Percentiles rank a stretch among this genome's conserved stretches.
phyloP scores from a whole-genome alignment of 2,113 vertebrate genomes.

The Periophthalmodon schlosseri region DNA sequence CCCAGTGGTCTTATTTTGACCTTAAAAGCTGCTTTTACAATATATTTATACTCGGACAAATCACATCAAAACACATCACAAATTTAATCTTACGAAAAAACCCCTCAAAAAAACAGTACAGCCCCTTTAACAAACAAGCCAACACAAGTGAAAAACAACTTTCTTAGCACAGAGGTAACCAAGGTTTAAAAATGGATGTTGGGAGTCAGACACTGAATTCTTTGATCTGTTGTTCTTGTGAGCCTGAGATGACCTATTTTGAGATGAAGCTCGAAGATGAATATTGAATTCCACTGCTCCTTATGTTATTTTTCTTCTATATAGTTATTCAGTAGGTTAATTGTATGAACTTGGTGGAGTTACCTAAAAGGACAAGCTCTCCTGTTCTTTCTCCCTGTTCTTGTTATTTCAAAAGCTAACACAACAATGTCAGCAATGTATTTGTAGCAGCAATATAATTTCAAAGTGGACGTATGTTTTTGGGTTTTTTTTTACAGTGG shows the following conservation, averaged over 20 bases:
- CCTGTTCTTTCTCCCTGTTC: no score
- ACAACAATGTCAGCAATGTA: neutral
- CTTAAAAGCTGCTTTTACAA: no score
- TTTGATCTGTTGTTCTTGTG: neutral
- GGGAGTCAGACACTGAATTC: neutral
- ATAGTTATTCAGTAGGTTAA: neutral
- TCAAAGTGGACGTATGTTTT: neutral
- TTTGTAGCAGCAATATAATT: neutral
- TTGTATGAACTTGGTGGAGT: neutral
- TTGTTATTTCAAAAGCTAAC: neutral
- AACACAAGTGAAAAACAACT: neutral
- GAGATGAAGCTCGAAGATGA: neutral
- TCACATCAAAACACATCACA: no score
- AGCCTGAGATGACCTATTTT: neutral
- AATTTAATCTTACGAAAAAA: no score
- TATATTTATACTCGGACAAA: no score
- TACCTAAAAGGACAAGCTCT: neutral
- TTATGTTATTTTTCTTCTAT: neutral
- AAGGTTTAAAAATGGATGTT: neutral
- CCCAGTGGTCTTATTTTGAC: no score
- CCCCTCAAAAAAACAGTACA: no score
- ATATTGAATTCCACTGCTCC: neutral
- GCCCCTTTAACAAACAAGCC: no score
- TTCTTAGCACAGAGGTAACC: neutral
- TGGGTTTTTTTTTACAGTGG: conserved; percentile 8